Conservation (phyloP, 1,140 invertebrate genomes). For the Battus philenor region DNA sequence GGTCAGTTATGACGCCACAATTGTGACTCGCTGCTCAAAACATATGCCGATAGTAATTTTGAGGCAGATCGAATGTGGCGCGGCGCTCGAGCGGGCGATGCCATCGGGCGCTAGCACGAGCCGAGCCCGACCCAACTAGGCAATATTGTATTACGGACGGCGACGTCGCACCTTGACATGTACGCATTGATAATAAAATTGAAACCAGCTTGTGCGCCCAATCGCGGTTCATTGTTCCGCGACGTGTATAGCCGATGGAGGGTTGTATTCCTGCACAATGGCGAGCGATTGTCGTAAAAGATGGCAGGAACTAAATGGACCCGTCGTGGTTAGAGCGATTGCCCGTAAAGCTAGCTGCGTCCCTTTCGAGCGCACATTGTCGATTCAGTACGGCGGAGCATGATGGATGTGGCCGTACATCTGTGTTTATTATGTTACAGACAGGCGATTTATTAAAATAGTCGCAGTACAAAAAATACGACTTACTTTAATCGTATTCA, state of each 20-base stretch:
- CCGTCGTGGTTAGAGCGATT: constrained; percentile 48
- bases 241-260: constrained; percentile 24
- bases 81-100: constrained; percentile 30
- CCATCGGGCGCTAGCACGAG: constrained; percentile 29
- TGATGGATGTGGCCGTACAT: constrained; percentile 49
- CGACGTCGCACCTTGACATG: constrained; percentile 25
- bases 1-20: too few relatives aligned
- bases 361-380: constrained; percentile 35
- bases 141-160: constrained; percentile 36
- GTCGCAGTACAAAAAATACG: neutral
- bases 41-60: too few relatives aligned
- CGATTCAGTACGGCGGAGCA: constrained; percentile 40
- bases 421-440: constrained; percentile 36
- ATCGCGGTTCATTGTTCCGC: constrained; percentile 46
- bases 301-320: constrained; percentile 58
- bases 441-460: constrained; percentile 33
- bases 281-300: constrained; percentile 51
- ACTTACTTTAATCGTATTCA: neutral
- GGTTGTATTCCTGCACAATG: constrained; percentile 37
- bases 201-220: constrained; percentile 30
- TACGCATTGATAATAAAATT: constrained; percentile 39
- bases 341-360: constrained; percentile 44
- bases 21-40: too few relatives aligned
- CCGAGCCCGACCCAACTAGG: constrained; percentile 23
- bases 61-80: constrained; percentile 26